Base-by-base conservation (phyloP, 2,888 invertebrate species). In the Sisyra nigra region DNA sequence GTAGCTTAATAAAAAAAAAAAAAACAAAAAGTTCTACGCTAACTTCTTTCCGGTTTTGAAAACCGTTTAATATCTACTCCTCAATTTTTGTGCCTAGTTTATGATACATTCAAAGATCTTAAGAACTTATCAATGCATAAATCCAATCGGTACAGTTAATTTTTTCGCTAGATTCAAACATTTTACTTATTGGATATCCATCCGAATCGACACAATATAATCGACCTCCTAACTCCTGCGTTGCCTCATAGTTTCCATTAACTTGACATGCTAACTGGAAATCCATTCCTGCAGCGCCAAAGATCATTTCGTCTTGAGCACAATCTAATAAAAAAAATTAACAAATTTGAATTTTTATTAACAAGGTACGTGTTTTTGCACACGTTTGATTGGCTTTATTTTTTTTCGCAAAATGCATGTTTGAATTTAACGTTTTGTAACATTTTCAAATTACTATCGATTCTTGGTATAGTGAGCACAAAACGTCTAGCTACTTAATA, bases 201-300 rank as follows among this genome's bases (percentile, higher is more conserved):
- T 77, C 74, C 2, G 55, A 54, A 55, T 76, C 76, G 4, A 76
- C 71, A 53, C 76, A 76, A 58, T 57, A 63, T 4, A 60, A 57
- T 44, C 65, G 64, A 13, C 68, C 69, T 30, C 65, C 64, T 33
- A 53, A 53, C 46, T 62, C 63, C 58, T 76, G 76, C 47, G 62
- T 53, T n/a, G 61, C 53, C 19, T 61, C 56, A 55, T 77, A 77
- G 63, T 75, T 75, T 38, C 76, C 77, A 54, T 69, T 70, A 13
- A 60, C 62, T 11, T 51, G 50, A 53, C 77, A 77, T 11, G 57
- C 56, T 52, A 67, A 63, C 6, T 63, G 59, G 50, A 71, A 64
- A 18, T 57, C 54, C 58, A 67, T 61, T 2, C 69, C 70, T 24
- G 56, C 62, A 44, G 61, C 63, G 4, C 61, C 63, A 59, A 69